Evolutionary conservation across 2,797 vertebrate species (phyloP).

Genomic region (Emys orbicularis): DNA sequence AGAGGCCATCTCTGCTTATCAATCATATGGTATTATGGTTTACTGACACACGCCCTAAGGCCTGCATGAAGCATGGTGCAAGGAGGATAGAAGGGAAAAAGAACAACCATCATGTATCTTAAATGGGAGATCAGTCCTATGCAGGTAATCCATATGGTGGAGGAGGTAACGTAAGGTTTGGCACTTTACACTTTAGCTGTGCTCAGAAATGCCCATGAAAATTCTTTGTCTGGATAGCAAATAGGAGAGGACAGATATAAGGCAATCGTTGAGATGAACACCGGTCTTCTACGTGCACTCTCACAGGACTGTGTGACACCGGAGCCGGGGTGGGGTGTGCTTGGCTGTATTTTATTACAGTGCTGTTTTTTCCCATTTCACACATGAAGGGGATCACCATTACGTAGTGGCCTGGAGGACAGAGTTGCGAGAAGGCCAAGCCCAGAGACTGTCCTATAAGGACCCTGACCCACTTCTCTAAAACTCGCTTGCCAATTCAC

Average conservation of each 20-base stretch:
- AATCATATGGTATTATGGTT: too few species aligned
- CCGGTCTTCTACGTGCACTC: neutral
- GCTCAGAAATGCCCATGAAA: neutral
- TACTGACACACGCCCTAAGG: neutral
- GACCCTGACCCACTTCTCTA: neutral
- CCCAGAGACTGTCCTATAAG: neutral
- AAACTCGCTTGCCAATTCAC: neutral
- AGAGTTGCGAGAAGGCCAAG: neutral
- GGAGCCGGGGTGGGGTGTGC: neutral
- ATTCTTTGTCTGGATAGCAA: neutral
- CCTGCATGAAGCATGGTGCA: neutral
- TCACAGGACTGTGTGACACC: neutral
- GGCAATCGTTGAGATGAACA: neutral
- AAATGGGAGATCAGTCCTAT: neutral
- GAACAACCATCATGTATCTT: neutral
- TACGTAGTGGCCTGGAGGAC: neutral
- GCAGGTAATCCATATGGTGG: neutral
- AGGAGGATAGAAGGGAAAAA: neutral
- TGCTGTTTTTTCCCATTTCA: neutral
- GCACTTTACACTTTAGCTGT: neutral
- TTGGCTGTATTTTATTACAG: neutral
- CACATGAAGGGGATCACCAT: neutral
- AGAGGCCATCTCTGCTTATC: neutral
- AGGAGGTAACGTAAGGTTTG: accelerated
- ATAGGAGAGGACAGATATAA: neutral